A percentile compares a stretch with the other conserved stretches of the same genome.
These are phyloP conservation scores for Takifugu flavidus DNA, from an alignment of 2,113 vertebrate genomes.

Conservation along the genomic window DNA sequence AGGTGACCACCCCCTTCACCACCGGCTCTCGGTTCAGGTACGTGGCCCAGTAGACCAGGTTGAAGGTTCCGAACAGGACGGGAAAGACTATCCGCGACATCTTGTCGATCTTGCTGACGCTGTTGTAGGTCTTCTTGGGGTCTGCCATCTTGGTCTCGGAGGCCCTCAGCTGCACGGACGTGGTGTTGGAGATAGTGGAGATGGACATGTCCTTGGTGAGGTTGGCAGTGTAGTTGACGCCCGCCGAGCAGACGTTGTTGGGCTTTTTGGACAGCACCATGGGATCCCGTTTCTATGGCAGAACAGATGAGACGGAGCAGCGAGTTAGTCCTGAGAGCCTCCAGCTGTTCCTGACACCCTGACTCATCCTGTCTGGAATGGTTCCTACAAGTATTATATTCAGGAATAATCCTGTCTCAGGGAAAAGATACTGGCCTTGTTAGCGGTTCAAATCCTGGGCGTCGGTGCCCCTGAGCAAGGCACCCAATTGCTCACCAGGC, in stretches of 20 bases:
- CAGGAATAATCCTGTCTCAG: too few species aligned
- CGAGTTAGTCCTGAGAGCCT: too few species aligned
- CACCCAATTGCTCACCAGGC: too few species aligned
- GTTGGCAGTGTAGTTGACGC: slow-evolving; percentile 86
- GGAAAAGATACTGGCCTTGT: too few species aligned
- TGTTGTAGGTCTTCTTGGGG: slow-evolving; percentile 98
- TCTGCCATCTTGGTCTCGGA: slow-evolving; percentile 82
- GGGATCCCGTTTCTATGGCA: slow-evolving; percentile 87
- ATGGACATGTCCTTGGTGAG: slow-evolving; percentile 87
- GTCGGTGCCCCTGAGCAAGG: too few species aligned
- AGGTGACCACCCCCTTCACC: slow-evolving; percentile 83
- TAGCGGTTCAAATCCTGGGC: too few species aligned
- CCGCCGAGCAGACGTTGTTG: slow-evolving; percentile 83
- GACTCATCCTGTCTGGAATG: too few species aligned
- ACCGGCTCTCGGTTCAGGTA: slow-evolving; percentile 96
- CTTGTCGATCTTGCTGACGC: slow-evolving; percentile 98
- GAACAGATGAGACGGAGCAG: slow-evolving; percentile 15
- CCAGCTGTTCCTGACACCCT: too few species aligned
- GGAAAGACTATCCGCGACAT: slow-evolving; percentile 98
- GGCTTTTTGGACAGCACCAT: slow-evolving; percentile 85
- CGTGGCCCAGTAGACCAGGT: slow-evolving; percentile 98
- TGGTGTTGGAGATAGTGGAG: slow-evolving; percentile 82
- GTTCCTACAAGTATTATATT: too few species aligned
- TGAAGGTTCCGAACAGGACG: slow-evolving; percentile 94
- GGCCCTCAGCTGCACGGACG: slow-evolving; percentile 77